phyloP scores from a whole-genome alignment of 1,140 invertebrate species.

The Drosophila kohkoa region DNA sequence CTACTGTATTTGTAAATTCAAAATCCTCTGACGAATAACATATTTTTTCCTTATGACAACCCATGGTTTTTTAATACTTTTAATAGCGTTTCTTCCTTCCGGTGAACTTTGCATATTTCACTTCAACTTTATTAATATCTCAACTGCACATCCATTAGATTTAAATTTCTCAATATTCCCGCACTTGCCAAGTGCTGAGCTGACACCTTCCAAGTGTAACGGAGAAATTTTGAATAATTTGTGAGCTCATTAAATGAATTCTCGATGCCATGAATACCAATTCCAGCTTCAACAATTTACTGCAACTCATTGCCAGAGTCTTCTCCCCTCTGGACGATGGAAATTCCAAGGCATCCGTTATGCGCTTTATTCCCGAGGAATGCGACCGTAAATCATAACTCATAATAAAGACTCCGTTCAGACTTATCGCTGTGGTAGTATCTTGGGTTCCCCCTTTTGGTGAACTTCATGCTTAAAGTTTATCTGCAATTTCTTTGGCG shows the following conservation, averaged over 20 bases:
- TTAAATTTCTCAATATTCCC: neutral
- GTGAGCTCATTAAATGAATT: constrained; percentile 37
- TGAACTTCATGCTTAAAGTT: constrained; percentile 21
- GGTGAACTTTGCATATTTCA: too few relatives aligned
- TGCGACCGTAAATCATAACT: constrained; percentile 41
- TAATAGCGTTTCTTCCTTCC: too few relatives aligned
- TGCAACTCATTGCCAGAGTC: constrained; percentile 31
- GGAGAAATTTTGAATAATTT: constrained; percentile 28
- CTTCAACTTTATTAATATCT: too few relatives aligned
- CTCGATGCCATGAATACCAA: neutral
- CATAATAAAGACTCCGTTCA: constrained; percentile 13
- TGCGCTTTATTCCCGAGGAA: constrained; percentile 19
- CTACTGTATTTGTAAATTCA: too few relatives aligned
- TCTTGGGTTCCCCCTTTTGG: neutral
- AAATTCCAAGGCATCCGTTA: constrained; percentile 27
- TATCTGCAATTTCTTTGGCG: constrained; percentile 29
- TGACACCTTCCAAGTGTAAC: neutral
- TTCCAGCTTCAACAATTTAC: neutral
- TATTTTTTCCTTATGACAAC: too few relatives aligned
- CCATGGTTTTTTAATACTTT: too few relatives aligned
- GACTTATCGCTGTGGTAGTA: constrained; percentile 10
- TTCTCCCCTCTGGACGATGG: neutral
- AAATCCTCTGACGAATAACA: too few relatives aligned
- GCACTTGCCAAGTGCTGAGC: neutral
- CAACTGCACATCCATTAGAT: too few relatives aligned